Percentiles rank a stretch among this genome's conserved stretches.
phyloP scores from a whole-genome alignment of 2,888 invertebrate species.

The Epinotia ramella region DNA sequence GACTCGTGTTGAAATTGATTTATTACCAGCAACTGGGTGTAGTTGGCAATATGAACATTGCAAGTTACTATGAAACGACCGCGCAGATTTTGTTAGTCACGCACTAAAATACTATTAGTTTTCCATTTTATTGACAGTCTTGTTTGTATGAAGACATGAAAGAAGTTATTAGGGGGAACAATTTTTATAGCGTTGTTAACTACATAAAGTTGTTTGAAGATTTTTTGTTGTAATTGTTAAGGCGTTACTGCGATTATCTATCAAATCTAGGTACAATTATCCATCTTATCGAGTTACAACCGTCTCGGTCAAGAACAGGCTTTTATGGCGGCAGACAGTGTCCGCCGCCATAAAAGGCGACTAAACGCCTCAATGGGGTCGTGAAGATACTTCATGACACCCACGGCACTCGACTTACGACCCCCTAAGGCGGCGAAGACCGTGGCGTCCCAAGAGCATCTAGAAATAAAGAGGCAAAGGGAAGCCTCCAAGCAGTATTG shows the following conservation, averaged over 20 bases:
- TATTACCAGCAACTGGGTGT: constrained; percentile 34
- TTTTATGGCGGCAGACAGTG: too few species aligned
- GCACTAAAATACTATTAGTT: constrained; percentile 14
- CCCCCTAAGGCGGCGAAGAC: too few species aligned
- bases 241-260: neutral
- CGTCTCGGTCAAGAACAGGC: neutral
- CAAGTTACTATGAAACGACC: constrained; percentile 3
- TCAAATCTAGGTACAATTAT: neutral
- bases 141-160: constrained; percentile 11
- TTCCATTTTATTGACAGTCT: constrained; percentile 8
- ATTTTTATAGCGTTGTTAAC: neutral
- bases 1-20: constrained; percentile 25
- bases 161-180: neutral
- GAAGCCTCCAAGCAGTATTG: too few species aligned
- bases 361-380: too few species aligned
- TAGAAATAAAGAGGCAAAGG: too few species aligned
- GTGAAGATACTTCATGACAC: too few species aligned
- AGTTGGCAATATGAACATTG: constrained; percentile 16
- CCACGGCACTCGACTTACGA: too few species aligned
- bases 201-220: constrained; percentile 6
- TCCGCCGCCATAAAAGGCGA: too few species aligned
- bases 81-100: neutral
- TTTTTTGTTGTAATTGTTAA: neutral
- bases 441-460: too few species aligned
- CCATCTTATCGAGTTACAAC: neutral